phyloP scores from a whole-genome alignment of 2,113 vertebrate genomes.

The Ophiodon elongatus region DNA sequence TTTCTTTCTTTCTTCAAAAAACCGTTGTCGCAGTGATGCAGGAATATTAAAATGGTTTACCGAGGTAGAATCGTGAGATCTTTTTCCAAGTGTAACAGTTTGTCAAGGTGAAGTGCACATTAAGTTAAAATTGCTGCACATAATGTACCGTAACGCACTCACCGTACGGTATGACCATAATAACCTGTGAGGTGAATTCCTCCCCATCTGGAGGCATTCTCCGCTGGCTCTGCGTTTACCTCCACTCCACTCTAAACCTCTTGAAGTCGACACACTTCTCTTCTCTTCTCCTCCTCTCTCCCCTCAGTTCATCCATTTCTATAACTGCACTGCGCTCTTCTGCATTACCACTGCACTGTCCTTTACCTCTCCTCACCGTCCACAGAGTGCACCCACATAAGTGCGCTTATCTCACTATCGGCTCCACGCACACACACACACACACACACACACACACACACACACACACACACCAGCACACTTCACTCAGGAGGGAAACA shows the following conservation, averaged over 20 bases:
- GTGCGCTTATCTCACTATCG: conserved; percentile 60
- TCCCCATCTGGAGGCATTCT: conserved; percentile 11
- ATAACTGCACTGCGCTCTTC: conserved; percentile 26
- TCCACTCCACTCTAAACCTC: conserved; percentile 20
- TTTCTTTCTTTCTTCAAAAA: no score
- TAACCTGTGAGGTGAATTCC: background rate
- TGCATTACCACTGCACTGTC: conserved; percentile 63
- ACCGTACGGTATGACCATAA: background rate
- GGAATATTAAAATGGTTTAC: background rate
- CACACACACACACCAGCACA: conserved; percentile 12
- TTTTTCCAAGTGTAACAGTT: background rate
- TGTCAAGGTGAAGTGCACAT: background rate
- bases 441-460: conserved; percentile 14
- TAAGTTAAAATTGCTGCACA: background rate
- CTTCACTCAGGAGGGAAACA: conserved; percentile 52
- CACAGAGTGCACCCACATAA: conserved; percentile 51
- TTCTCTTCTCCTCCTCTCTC: background rate
- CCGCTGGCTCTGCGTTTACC: conserved; percentile 12
- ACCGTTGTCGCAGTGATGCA: background rate
- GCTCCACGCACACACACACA: conserved; percentile 21
- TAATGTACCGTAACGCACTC: background rate
- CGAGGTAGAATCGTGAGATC: background rate
- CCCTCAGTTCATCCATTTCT: conserved; percentile 29
- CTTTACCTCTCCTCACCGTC: conserved; percentile 67
- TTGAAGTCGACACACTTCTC: conserved; percentile 3